Evolutionary conservation across 2,113 vertebrate genomes (phyloP), one percentile per base, ranked within the genome.

Genomic region (Salvelinus namaycush): DNA sequence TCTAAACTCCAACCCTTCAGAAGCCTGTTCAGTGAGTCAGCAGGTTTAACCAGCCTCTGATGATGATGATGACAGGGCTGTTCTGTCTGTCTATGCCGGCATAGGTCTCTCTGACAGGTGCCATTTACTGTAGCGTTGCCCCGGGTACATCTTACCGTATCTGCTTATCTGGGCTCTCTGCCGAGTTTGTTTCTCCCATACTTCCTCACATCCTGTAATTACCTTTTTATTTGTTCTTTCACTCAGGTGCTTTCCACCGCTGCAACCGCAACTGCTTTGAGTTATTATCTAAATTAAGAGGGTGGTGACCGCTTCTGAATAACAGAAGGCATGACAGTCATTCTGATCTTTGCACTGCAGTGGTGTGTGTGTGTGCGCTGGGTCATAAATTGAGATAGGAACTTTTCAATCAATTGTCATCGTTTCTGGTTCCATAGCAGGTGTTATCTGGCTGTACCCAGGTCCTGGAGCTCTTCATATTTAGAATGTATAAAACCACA

Each of bases 191-290:
- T 26, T 27, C 24, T 67, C 27, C 5, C 65, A 26, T 44, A 44
- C 39, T 44, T 44, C 16, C 13, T n/a, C 62, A 22, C 60, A 68
- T 18, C 66, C 34, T 72, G 44, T 71, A 44, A 71, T 77, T 44
- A 66, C 3, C 60, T 18, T 26, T 57, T 73, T 31, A 71, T 34
- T 75, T 70, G 24, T 16, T 18, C 13, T 70, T 54, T 49, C 51
- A 8, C 57, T 70, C 57, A 5, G n/a, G 59, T 74, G 69, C 22
- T 76, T 73, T 69, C 39, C 57, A 57, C 16, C 8, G 39, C 48
- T 8, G 39, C 39, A 44, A 44, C 39, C 39, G 9, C 39, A 44
- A 44, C 39, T 12, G 39, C 14, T 73, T 27, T 34, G 16, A 31
- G 70, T 34, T 51, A 20, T 57, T 4, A 57, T 57, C 14, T 57